These are phyloP conservation scores for Caenorhabditis sp. DNA, from an alignment of 2,888 invertebrate species.

Conservation along the genomic window DNA sequence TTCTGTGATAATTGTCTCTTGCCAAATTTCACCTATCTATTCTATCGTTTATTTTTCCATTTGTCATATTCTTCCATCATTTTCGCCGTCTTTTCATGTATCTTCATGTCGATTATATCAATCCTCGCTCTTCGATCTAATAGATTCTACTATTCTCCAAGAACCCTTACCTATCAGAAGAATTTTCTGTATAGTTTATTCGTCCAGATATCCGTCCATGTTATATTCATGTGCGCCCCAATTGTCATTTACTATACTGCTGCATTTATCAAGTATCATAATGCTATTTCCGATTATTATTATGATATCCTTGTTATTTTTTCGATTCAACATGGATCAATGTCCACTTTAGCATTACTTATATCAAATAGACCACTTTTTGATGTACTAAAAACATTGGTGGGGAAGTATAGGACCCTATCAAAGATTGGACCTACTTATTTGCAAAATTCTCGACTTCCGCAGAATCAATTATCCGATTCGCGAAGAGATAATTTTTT, in stretches of 20 bases:
- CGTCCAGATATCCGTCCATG: neutral
- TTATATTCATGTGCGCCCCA: neutral
- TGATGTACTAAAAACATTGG: no score
- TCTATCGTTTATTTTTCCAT: neutral
- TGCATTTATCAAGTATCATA: no score
- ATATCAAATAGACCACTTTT: neutral
- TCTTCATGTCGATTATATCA: neutral
- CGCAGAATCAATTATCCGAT: no score
- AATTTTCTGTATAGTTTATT: neutral
- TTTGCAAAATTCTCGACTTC: no score
- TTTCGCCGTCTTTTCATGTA: neutral
- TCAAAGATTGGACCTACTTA: no score
- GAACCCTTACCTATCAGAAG: neutral
- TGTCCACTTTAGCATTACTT: neutral
- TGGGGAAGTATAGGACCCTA: no score
- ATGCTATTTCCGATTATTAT: neutral
- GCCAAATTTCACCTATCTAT: neutral
- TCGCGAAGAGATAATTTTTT: no score
- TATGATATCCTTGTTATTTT: neutral
- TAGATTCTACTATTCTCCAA: neutral
- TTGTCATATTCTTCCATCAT: neutral
- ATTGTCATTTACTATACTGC: neutral
- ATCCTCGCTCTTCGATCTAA: neutral
- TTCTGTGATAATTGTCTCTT: neutral
- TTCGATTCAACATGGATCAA: neutral